Evolutionary conservation across 2,113 vertebrate species (phyloP), one percentile per base, ranked within the genome.

Genomic region (Campylomormyrus numenius): DNA sequence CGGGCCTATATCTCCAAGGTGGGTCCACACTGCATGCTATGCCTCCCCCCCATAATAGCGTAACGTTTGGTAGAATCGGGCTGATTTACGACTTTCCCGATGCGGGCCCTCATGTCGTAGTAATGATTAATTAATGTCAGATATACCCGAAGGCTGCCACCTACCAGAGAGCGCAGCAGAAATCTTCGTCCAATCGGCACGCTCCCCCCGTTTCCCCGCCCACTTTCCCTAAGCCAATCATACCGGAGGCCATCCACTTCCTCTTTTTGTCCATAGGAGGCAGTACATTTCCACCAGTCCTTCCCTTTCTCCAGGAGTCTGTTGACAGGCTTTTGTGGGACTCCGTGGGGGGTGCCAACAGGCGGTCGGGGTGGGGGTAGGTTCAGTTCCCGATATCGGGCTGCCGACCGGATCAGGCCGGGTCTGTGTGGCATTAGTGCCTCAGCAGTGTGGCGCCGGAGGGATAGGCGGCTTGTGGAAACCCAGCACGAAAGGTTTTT

Each of bases 1-100:
- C 97, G 97, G 93, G 93, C 96, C 9, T 97, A 97, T 2, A 96
- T 97, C 92, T 96, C 96, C 91, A 97, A 95, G 95, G 97, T 97
- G 92, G 95, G 94, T 90, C 0, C 74, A 45, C 27, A 1, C 80
- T n/a, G 17, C 39, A 19, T 11, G 6, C 17, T 48, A 1, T 21
- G 24, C 42, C 15, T 4, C 52, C 15, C 52, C 52, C 50, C 50
- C 17, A 24, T n/a, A 9, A 85, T n/a, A 85, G 39, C 80, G 0
- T n/a, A 1, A 42, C 15, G 8, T 24, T 85, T 48, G 0, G 19
- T 48, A 24, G 2, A 39, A 42, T 13, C n/a, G 5, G 70, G 4
- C 70, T 39, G 70, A 77, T 17, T 39, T 39, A 39, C 13, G 35
- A 39, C 35, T 19, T 77, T 77, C 70, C 35, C 4, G 0, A 77